Percentiles rank a stretch among this genome's conserved stretches.
Conservation (phyloP, 2,888 invertebrate species). For the Thereva unica region DNA sequence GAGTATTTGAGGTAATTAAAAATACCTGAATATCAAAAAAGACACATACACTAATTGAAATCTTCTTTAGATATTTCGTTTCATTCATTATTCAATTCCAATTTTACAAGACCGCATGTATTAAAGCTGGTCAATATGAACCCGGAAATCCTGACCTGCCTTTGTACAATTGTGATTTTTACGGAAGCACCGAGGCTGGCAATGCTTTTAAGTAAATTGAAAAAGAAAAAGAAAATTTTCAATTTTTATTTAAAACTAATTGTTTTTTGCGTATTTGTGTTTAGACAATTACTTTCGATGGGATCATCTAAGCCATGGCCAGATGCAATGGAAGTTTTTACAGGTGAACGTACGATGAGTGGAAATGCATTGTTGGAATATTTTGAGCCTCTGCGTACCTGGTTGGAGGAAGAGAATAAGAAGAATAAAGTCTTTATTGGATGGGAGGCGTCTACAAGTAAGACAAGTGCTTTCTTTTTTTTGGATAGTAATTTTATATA, state of each 20-base stretch:
- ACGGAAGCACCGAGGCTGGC: constrained; percentile 77
- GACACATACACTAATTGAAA: not conserved
- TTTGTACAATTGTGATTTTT: constrained; percentile 85
- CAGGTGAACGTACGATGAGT: constrained; percentile 75
- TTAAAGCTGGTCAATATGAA: constrained; percentile 77
- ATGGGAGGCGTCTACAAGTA: constrained; percentile 61
- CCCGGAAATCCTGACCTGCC: constrained; percentile 68
- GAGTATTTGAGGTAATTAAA: constrained; percentile 66
- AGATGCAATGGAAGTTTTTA: constrained; percentile 82
- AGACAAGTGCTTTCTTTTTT: constrained; percentile 40
- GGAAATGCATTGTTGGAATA: constrained; percentile 78
- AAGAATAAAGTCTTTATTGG: constrained; percentile 69
- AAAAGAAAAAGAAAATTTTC: not conserved
- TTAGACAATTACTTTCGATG: constrained; percentile 70
- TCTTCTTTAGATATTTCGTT: constrained; percentile 67
- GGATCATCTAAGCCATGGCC: constrained; percentile 79
- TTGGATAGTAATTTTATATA: constrained; percentile 20
- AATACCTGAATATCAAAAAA: not conserved
- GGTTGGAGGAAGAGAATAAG: constrained; percentile 74
- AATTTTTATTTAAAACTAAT: not conserved
- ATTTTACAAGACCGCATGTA: constrained; percentile 73
- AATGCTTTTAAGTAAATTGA: constrained; percentile 65
- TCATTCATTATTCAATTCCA: constrained; percentile 81
- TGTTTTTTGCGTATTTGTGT: constrained; percentile 14
- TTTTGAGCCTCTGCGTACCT: constrained; percentile 76